Conservation (phyloP, 2,888 invertebrate species). For the Dyspetes luteomarginatus region DNA sequence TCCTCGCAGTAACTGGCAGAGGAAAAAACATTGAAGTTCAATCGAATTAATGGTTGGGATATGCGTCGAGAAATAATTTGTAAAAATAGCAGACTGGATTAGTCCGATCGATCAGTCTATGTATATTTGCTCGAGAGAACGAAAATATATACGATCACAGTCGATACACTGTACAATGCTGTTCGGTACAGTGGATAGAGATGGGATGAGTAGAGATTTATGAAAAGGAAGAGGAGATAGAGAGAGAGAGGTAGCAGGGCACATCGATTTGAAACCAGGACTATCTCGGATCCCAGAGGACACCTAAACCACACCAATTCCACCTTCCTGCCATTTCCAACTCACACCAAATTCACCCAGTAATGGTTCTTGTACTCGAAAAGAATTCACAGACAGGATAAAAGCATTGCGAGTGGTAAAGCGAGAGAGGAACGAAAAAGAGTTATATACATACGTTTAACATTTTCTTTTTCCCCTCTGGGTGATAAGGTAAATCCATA, state of each 20-base stretch:
- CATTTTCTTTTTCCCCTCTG: constrained; percentile 12
- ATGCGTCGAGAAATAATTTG: not conserved
- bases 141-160: not conserved
- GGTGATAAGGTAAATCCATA: constrained; percentile 48
- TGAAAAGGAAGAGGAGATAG: constrained; percentile 3
- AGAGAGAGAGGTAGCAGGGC: not conserved
- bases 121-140: not conserved
- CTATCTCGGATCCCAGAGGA: constrained; percentile 40
- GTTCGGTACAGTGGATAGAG: not conserved
- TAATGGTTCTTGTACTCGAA: constrained; percentile 49
- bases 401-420: not conserved
- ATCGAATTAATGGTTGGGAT: not conserved
- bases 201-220: not conserved
- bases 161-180: not conserved
- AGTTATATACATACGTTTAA: not conserved
- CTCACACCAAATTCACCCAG: not conserved
- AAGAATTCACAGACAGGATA: constrained; percentile 35
- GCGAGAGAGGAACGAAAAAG: not conserved
- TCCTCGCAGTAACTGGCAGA: too few relatives aligned
- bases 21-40: too few relatives aligned
- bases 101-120: not conserved
- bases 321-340: not conserved
- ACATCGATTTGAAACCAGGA: constrained; percentile 28
- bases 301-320: constrained; percentile 10
- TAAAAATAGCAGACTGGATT: not conserved